Base-by-base conservation (phyloP, 2,888 invertebrate species). In the Lasioglossum vierecki region DNA sequence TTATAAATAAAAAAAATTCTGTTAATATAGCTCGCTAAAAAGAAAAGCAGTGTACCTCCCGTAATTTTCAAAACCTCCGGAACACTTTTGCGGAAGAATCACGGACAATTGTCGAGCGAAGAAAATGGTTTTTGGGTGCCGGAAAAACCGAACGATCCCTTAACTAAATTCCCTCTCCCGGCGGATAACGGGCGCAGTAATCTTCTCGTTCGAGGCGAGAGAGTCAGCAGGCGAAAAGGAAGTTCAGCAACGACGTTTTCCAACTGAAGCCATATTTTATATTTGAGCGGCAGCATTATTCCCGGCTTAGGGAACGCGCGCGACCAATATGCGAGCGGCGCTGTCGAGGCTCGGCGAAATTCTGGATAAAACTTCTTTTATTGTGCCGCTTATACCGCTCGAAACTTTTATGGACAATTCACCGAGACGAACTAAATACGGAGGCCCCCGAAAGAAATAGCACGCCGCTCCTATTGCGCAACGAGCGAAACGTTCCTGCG, bases 391-490 rank as follows among this genome's bases (percentile, higher is more conserved):
- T 70, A 70, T 70, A n/a, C 41, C n/a, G 70, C 39, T 39, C 39
- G 70, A 70, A 70, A 41, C 39, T 70, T 70, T 70, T 70, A 70
- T 41, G 70, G 70, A 41, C 70, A 70, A 70, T 70, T 70, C 41
- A 0, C 41, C 13, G 70, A 6, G 4, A 41, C 41, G 13, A 41
- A 41, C 70, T 70, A 70, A 70, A 70, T n/a, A 70, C 70, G 41
- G 22, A 9, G 22, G 70, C 39, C 18, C 41, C 41, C 6, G 70
- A n/a, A 70, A n/a, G 70, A 70, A 41, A 70, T 41, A 22, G 11
- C 5, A 22, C 22, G 39, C 11, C 39, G 68, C 22, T 35, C 9
- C 35, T 18, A 22, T 68, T 68, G 35, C 39, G 68, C 39, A 68
- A 68, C 68, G 30, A 30, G 63, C 30, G 22, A 11, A 68, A 68